phyloP scores from a whole-genome alignment of 2,888 invertebrate species.

The Bedellia somnulentella region DNA sequence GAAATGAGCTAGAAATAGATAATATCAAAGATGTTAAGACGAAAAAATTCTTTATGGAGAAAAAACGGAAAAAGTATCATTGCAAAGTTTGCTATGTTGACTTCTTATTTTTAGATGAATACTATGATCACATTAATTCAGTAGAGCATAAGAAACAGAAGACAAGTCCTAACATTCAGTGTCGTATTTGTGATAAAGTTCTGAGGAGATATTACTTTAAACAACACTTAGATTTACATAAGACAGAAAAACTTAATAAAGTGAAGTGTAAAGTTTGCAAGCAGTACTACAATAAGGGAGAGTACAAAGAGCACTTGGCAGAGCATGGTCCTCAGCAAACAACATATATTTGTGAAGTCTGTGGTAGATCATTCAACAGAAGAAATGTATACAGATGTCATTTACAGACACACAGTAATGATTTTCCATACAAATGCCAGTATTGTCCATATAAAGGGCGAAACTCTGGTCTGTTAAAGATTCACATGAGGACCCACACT shows the following conservation, averaged over 20 bases:
- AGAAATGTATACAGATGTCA: slow-evolving; percentile 30
- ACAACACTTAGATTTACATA: slow-evolving; percentile 8
- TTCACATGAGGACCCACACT: slow-evolving; percentile 27
- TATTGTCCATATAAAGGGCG: slow-evolving; percentile 27
- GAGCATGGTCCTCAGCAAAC: slow-evolving; percentile 10
- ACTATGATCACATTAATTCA: slow-evolving; percentile 3
- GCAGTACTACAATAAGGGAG: slow-evolving; percentile 9
- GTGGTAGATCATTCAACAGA: slow-evolving; percentile 29
- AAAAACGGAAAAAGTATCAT: slow-evolving; percentile 4
- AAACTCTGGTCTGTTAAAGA: slow-evolving; percentile 24
- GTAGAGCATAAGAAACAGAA: slow-evolving; percentile 4
- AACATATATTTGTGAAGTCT: slow-evolving; percentile 31
- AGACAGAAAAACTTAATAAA: slow-evolving; percentile 6
- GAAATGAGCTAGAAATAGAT: slow-evolving; percentile 1
- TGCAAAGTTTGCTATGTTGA: slow-evolving; percentile 5
- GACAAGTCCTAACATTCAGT: slow-evolving; percentile 5
- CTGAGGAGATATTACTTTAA: slow-evolving; percentile 7
- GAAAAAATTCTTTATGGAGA: slow-evolving; percentile 4
- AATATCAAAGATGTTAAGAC: slow-evolving; percentile 4
- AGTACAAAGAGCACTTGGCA: slow-evolving; percentile 9
- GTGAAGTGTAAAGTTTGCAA: slow-evolving; percentile 10
- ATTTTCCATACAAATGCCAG: slow-evolving; percentile 29
- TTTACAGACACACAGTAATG: slow-evolving; percentile 24
- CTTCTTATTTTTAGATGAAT: slow-evolving; percentile 3
- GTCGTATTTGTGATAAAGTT: slow-evolving; percentile 8